Conservation (phyloP, 1,140 invertebrate species). For the Thereuonema tuberculata region DNA sequence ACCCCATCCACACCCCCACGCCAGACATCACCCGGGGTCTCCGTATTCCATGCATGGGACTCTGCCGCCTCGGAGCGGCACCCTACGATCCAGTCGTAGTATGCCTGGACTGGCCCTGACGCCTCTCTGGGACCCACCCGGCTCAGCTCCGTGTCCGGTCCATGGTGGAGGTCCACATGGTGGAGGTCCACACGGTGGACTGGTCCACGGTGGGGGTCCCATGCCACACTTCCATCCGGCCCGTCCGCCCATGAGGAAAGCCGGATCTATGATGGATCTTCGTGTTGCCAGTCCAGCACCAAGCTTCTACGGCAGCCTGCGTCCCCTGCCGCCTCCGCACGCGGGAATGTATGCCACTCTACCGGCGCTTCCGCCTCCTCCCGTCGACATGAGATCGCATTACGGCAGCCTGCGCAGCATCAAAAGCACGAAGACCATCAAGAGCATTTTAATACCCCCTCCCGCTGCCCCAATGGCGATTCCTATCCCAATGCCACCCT, state of each 20-base stretch:
- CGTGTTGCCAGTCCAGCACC: not conserved
- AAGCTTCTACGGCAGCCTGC: not conserved
- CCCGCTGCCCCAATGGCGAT: not conserved
- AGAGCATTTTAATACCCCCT: not conserved
- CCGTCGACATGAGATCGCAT: not conserved
- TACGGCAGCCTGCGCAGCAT: slow-evolving; percentile 7
- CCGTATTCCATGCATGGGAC: no score
- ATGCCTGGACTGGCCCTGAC: slow-evolving; percentile 1
- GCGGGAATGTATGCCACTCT: slow-evolving; percentile 1
- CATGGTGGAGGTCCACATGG: not conserved
- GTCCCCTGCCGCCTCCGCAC: not conserved
- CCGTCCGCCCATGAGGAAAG: not conserved
- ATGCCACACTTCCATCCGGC: not conserved
- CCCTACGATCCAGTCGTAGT: slow-evolving; percentile 8
- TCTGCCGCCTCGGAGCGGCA: not conserved
- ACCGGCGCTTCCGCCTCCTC: not conserved
- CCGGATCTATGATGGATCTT: slow-evolving; percentile 10
- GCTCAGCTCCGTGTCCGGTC: not conserved
- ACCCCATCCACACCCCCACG: not conserved
- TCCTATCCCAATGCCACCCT: not conserved
- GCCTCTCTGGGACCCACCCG: not conserved
- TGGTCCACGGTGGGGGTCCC: not conserved
- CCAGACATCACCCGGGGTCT: no score
- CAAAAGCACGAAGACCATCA: not conserved
- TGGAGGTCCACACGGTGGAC: not conserved